These are phyloP conservation scores for Metallyticus violacea DNA, from an alignment of 2,888 invertebrate genomes.

Conservation along the genomic window DNA sequence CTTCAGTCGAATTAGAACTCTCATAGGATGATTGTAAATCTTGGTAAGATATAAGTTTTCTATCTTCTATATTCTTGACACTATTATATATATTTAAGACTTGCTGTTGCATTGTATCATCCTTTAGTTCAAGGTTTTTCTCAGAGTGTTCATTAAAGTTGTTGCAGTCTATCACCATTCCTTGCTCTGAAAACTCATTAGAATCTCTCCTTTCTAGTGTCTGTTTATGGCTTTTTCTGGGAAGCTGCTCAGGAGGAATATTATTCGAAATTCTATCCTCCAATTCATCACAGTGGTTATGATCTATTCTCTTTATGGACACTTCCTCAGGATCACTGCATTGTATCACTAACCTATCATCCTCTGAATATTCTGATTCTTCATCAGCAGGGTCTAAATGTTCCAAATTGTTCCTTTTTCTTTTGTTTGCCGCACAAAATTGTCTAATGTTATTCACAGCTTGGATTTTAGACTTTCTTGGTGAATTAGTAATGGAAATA, in stretches of 20 bases:
- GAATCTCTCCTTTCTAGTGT: not conserved
- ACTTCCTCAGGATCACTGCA: not conserved
- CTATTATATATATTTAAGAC: not conserved
- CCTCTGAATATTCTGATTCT: not conserved
- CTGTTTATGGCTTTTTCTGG: not conserved
- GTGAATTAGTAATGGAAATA: no score
- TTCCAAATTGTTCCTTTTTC: not conserved
- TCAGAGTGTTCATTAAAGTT: not conserved
- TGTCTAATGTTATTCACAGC: no score
- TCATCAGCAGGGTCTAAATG: no score
- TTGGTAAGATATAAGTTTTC: not conserved
- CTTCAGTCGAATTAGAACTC: not conserved
- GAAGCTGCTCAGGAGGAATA: not conserved
- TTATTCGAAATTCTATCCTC: not conserved
- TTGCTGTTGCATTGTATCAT: not conserved
- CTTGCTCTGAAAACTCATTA: not conserved
- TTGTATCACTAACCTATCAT: not conserved
- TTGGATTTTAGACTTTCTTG: no score
- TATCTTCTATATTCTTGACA: not conserved
- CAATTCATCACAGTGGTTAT: not conserved
- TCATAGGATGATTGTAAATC: not conserved
- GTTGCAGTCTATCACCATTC: not conserved
- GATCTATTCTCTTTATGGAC: not conserved
- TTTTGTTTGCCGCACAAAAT: no score
- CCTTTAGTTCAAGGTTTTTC: not conserved